Evolutionary conservation across 2,113 vertebrate species (phyloP), one percentile per base, ranked within the genome.

Genomic region (Osmerus mordax): DNA sequence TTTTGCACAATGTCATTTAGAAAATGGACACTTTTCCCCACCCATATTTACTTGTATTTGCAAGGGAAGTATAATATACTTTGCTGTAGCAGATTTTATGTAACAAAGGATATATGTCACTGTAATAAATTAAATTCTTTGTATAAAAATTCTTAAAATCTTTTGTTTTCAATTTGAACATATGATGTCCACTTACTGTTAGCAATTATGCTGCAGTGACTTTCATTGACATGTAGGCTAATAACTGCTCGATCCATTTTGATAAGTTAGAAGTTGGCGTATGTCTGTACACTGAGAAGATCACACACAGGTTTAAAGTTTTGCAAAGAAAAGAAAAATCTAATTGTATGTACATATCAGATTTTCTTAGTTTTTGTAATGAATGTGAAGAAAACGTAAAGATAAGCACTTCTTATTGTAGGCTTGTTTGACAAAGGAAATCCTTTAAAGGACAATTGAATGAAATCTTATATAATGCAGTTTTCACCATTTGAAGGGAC

Each of bases 81-180:
- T 95, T 94, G 92, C 95, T 93, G 91, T 95, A 95, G 93, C 94
- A 95, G 90, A 94, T 94, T 96, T 96, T 95, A 94, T 95, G 93
- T 96, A 95, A 94, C 87, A 92, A 94, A 94, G 78, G 87, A 93
- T 93, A 92, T 65, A 90, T 85, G 87, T 95, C 93, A 93, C 93
- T 94, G 93, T 91, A 95, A 95, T 95, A 95, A 94, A 94, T 91
- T 92, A 88, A 92, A 72, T 93, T 90, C 88, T 95, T 96, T 96
- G 92, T 96, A 94, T 91, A 89, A 92, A 93, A 93, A 92, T 81
- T 84, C 78, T 91, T 82, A 76, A 81, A 81, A 79, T 86, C 85
- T 91, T 92, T 92, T 92, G 86, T 91, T 86, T 93, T 90, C 92
- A 89, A 87, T 91, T 91, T 91, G 87, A 90, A 86, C 87, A 91